Evolutionary conservation across 35 echinoderm and acorn worm genomes (phyloP).

Genomic region (Stichopus chloronotus): DNA sequence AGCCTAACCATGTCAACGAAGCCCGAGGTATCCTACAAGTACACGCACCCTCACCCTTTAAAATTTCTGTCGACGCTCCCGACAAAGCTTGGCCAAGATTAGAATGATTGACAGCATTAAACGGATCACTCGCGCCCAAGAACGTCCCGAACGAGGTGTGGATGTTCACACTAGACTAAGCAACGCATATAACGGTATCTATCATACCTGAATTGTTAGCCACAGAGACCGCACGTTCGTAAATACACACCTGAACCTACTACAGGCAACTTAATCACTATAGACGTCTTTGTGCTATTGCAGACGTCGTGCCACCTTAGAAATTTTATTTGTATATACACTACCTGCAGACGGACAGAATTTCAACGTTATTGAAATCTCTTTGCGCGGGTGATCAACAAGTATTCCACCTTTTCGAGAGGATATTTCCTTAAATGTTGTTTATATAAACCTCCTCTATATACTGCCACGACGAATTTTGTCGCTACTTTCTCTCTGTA

Average conservation of each 20-base stretch:
- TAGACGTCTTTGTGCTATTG: too few species aligned
- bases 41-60: not conserved
- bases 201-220: slow-evolving; percentile 25
- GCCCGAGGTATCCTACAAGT: not conserved
- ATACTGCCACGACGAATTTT: too few species aligned
- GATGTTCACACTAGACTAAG: slow-evolving; percentile 42
- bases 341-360: not conserved
- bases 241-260: slow-evolving; percentile 3
- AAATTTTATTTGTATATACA: not conserved
- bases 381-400: not conserved
- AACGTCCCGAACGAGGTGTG: slow-evolving; percentile 29
- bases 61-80: not conserved
- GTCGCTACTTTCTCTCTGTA: too few species aligned
- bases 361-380: not conserved
- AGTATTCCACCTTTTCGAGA: not conserved
- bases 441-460: too few species aligned
- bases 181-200: slow-evolving; percentile 20
- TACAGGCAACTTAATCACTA: too few species aligned
- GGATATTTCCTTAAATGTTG: not conserved
- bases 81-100: not conserved
- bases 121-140: slow-evolving; percentile 34
- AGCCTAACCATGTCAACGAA: too few species aligned
- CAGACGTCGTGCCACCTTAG: not conserved
- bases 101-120: slow-evolving; percentile 34
- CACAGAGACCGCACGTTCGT: slow-evolving; percentile 7